Conservation (phyloP, 2,888 invertebrate genomes). For the Icerya purchasi region DNA sequence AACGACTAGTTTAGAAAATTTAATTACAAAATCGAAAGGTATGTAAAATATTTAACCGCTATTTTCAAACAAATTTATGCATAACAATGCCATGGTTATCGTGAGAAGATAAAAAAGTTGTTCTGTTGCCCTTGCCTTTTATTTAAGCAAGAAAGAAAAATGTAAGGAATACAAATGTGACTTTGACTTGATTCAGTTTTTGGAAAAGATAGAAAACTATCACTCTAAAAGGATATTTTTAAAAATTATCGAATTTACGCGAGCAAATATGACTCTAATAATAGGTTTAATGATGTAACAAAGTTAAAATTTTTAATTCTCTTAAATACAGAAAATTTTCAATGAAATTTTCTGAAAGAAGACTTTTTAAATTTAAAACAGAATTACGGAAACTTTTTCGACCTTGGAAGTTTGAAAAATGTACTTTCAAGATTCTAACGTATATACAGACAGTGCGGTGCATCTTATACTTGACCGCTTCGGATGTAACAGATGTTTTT, state of each 20-base stretch:
- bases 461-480: background rate
- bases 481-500: background rate
- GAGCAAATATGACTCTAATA: too few species aligned
- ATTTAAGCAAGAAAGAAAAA: background rate
- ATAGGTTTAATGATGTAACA: background rate
- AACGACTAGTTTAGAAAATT: too few species aligned
- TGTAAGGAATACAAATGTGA: too few species aligned
- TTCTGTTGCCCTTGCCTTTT: background rate
- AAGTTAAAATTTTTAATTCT: background rate
- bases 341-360: background rate
- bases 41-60: too few species aligned
- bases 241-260: too few species aligned
- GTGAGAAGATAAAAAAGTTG: too few species aligned
- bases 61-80: too few species aligned
- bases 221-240: too few species aligned
- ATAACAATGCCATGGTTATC: too few species aligned
- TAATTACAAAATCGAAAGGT: too few species aligned
- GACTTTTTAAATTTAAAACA: too few species aligned
- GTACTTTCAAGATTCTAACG: background rate
- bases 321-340: background rate
- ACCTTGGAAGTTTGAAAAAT: background rate
- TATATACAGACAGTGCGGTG: background rate
- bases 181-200: background rate
- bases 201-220: background rate
- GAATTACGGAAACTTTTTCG: background rate